Evolutionary conservation across 2,113 vertebrate genomes (phyloP).

Genomic region (Neogobius melanostomus): DNA sequence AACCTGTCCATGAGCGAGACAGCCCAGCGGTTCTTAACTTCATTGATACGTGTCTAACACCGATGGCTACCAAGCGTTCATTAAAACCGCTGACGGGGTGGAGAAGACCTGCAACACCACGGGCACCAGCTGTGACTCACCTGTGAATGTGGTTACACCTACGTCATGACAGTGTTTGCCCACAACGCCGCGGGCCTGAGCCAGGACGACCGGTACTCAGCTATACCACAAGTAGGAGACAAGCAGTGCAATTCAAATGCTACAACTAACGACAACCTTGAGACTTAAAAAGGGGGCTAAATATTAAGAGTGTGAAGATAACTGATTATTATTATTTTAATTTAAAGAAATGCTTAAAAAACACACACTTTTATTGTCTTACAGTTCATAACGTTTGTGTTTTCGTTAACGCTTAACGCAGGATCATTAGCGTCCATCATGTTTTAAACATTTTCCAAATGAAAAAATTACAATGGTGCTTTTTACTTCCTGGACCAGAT

Average conservation of each 20-base stretch:
- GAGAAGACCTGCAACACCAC: constrained; percentile 86
- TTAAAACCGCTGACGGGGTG: constrained; percentile 82
- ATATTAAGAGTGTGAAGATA: not conserved
- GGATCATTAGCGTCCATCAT: too few relatives aligned
- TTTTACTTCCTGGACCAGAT: too few relatives aligned
- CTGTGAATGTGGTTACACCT: constrained; percentile 87
- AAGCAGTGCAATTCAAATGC: too few relatives aligned
- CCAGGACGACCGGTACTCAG: constrained; percentile 78
- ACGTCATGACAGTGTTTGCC: constrained; percentile 85
- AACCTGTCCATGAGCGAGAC: constrained; percentile 75
- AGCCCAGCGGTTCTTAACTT: constrained; percentile 78
- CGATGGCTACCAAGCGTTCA: constrained; percentile 81
- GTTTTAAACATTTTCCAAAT: too few relatives aligned
- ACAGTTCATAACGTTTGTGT: too few relatives aligned
- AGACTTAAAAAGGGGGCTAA: too few relatives aligned
- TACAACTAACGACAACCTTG: too few relatives aligned
- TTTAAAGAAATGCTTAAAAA: too few relatives aligned
- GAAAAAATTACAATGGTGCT: too few relatives aligned
- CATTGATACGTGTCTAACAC: constrained; percentile 64
- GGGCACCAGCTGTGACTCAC: constrained; percentile 75
- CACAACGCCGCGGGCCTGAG: constrained; percentile 86
- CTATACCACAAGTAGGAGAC: constrained; percentile 83
- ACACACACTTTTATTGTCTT: too few relatives aligned
- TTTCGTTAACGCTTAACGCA: too few relatives aligned
- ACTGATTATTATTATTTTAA: not conserved